Conservation (phyloP, 2,113 vertebrate species). For the Machaerirhynchus nigripectus region DNA sequence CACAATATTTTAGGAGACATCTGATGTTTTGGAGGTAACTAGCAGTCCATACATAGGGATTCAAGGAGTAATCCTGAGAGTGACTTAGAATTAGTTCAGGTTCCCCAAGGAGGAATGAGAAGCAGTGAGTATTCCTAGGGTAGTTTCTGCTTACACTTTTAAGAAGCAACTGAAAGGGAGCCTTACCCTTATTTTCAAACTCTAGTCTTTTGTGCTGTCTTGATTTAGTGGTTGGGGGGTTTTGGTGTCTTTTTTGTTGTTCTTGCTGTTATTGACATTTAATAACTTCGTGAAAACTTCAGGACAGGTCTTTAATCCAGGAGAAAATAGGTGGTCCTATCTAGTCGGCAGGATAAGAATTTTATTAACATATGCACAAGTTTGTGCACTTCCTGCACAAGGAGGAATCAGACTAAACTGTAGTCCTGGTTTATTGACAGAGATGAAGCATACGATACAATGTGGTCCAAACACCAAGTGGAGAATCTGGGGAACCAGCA, state of each 20-base stretch:
- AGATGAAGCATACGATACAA: neutral
- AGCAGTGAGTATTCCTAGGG: neutral
- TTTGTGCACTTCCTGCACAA: neutral
- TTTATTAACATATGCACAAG: neutral
- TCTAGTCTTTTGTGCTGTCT: neutral
- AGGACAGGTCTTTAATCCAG: neutral
- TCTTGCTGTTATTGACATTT: neutral
- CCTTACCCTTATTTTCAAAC: neutral
- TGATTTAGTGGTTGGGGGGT: neutral
- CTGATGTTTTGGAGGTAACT: neutral
- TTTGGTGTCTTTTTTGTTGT: neutral
- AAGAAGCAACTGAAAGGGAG: neutral
- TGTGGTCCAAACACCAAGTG: neutral
- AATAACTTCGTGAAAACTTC: neutral
- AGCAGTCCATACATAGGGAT: neutral
- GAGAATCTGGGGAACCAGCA: neutral
- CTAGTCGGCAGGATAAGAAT: neutral
- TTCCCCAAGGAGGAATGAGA: neutral
- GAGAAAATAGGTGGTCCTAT: neutral
- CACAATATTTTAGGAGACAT: neutral
- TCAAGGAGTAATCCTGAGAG: neutral
- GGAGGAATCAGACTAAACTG: neutral
- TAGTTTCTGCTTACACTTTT: neutral
- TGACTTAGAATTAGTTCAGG: neutral
- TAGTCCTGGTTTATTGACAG: neutral